Conservation (phyloP, 2,113 vertebrate genomes). For the Hypanus sabinus region DNA sequence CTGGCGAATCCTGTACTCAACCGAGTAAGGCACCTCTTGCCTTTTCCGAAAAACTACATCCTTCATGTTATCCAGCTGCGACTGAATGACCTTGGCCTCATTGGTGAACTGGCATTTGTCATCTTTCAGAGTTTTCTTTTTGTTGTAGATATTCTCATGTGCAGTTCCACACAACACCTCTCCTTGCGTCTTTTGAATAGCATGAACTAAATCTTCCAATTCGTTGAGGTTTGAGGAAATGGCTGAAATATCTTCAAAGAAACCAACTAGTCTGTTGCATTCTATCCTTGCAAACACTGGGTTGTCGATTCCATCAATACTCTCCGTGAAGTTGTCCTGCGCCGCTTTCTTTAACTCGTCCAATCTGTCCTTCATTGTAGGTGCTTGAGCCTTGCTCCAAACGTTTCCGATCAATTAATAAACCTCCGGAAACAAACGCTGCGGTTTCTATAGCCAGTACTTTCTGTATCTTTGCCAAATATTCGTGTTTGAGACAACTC, state of each 20-base stretch:
- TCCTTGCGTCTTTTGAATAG: constrained; percentile 47
- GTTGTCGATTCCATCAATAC: constrained; percentile 43
- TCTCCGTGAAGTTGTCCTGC: constrained; percentile 39
- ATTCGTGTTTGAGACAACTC: constrained; percentile 45
- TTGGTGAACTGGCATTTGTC: constrained; percentile 45
- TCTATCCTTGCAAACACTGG: constrained; percentile 40
- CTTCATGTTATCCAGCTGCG: constrained; percentile 43
- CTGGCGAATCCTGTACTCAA: constrained; percentile 44
- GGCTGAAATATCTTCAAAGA: constrained; percentile 47
- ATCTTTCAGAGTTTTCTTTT: constrained; percentile 42
- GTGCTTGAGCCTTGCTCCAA: not conserved
- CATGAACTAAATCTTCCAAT: constrained; percentile 47
- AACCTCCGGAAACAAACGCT: not conserved
- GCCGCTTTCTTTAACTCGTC: constrained; percentile 46
- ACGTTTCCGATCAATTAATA: not conserved
- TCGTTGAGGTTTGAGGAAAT: constrained; percentile 46
- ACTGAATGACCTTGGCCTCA: constrained; percentile 44
- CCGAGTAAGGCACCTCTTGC: constrained; percentile 35
- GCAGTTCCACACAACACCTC: constrained; percentile 52
- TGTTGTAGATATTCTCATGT: constrained; percentile 37
- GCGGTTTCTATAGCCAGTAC: not conserved
- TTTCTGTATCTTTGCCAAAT: constrained; percentile 42
- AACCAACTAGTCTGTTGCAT: constrained; percentile 36
- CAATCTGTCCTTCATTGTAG: constrained; percentile 53
- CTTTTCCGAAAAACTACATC: constrained; percentile 8